Evolutionary conservation across 1,140 invertebrate species (phyloP), one percentile per base, ranked within the genome.

Genomic region (Drosophila insularis): DNA sequence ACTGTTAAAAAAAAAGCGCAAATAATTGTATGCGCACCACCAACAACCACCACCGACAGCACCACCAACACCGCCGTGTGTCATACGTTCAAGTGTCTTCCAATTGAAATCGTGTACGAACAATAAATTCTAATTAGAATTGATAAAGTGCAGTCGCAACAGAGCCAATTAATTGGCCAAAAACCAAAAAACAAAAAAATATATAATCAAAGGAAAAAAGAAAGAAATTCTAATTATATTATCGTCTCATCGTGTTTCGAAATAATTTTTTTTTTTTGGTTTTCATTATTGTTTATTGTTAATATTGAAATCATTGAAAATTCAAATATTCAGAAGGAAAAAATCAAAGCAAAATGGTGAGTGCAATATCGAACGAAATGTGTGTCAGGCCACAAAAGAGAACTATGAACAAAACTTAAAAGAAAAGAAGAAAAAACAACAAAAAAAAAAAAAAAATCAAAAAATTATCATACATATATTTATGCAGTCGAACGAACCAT

Each of bases 341-440:
- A 14, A 32, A 56, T 7, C 13, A 17, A 19, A 58, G 55, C 55
- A 68, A 43, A 54, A 71, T 71, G 69, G 69, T 71, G 63, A 71
- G 69, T 71, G 56, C 60, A 63, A 60, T 13, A 43, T 14, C 4
- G 13, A 8, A 32, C 21, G 13, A 66, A 56, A 76, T 71, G 75
- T 78, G 75, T 78, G 71, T 78, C 75, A 78, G 68, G 54, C 66
- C 60, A 72, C 40, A 62, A 37, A 65, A 63, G 11, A 37, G 35
- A 37, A 37, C 35, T 66, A 66, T 60, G 40, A 59, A 67, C 10
- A 46, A 59, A 50, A 50, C 27, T 27, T 46, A 17, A n/a, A n/a
- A n/a, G n/a, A n/a, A n/a, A n/a, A 39, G 60, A 62, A 35, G 53
- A 62, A 35, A 35, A 1, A 37, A 13, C 10, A 8, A 63, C 50